A percentile compares a stretch with the other conserved stretches of the same genome.
phyloP scores from a whole-genome alignment of 2,113 vertebrate species.

The Lycaon pictus region DNA sequence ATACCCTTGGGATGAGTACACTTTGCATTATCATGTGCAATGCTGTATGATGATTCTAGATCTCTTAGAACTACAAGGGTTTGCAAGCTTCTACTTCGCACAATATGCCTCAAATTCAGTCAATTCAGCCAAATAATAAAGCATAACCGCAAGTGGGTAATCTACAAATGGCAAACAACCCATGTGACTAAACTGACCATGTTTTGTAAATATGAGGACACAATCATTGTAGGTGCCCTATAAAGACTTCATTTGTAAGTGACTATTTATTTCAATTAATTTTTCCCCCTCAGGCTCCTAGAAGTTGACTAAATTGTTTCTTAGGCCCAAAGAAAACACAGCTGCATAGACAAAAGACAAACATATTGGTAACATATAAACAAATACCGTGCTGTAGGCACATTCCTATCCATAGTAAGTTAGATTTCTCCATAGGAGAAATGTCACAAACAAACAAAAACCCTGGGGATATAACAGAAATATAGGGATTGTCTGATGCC shows the following conservation, averaged over 20 bases:
- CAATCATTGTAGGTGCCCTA: conserved; percentile 60
- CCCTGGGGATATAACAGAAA: conserved; percentile 83
- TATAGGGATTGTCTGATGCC: conserved; percentile 76
- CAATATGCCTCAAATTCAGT: conserved; percentile 60
- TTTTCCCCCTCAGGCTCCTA: conserved; percentile 71
- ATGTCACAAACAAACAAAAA: conserved; percentile 74
- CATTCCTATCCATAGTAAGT: conserved; percentile 82
- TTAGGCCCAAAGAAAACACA: conserved; percentile 83
- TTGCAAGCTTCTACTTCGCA: conserved; percentile 86
- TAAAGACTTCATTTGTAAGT: conserved; percentile 63
- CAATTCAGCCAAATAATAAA: conserved; percentile 69
- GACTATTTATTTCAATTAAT: conserved; percentile 72
- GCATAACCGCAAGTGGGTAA: conserved; percentile 57
- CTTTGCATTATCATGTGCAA: conserved; percentile 81
- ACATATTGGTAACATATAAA: conserved; percentile 83
- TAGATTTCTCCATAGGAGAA: conserved; percentile 78
- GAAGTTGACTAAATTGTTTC: conserved; percentile 82
- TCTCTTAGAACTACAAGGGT: conserved; percentile 83
- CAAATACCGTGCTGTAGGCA: conserved; percentile 83
- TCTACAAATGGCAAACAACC: conserved; percentile 73
- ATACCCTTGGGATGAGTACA: conserved; percentile 80
- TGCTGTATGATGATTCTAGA: conserved; percentile 83
- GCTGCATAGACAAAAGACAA: conserved; percentile 82
- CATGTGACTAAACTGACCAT: conserved; percentile 60
- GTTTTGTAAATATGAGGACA: conserved; percentile 50